phyloP scores from a whole-genome alignment of 2,888 invertebrate species.

The Drosophila robusta region DNA sequence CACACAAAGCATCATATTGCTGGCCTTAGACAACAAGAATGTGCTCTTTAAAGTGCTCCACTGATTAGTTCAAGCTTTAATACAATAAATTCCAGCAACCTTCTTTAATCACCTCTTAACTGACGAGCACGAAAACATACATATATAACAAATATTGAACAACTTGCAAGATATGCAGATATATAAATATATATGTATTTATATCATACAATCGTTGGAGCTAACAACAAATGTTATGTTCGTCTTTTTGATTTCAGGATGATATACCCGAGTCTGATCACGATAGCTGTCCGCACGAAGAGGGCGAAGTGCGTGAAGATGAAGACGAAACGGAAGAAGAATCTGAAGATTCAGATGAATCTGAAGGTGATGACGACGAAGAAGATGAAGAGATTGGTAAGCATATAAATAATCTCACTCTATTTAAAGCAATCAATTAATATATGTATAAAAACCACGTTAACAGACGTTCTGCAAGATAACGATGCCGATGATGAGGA shows the following conservation, averaged over 20 bases:
- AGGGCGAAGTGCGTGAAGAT: constrained; percentile 82
- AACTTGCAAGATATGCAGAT: not conserved
- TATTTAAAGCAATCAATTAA: not conserved
- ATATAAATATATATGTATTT: no score
- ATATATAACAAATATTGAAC: constrained; percentile 7
- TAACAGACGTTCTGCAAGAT: constrained; percentile 75
- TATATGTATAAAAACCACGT: not conserved
- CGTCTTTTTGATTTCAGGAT: constrained; percentile 73
- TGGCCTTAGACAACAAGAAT: constrained; percentile 84
- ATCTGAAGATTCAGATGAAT: constrained; percentile 85
- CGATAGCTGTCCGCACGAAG: constrained; percentile 84
- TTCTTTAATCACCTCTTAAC: constrained; percentile 40
- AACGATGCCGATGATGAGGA: constrained; percentile 85
- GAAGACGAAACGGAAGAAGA: constrained; percentile 84
- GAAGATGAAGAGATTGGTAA: constrained; percentile 85
- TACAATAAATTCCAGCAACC: constrained; percentile 45
- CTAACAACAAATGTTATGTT: constrained; percentile 4
- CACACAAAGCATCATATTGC: constrained; percentile 71
- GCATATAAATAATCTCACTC: not conserved
- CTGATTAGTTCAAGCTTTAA: constrained; percentile 40
- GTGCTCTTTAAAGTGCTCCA: constrained; percentile 58
- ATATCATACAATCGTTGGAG: not conserved
- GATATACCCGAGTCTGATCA: constrained; percentile 85
- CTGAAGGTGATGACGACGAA: constrained; percentile 84
- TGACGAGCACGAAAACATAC: constrained; percentile 35